Conservation (phyloP, 2,888 invertebrate species). For the Sinodicranocentrus sp. region DNA sequence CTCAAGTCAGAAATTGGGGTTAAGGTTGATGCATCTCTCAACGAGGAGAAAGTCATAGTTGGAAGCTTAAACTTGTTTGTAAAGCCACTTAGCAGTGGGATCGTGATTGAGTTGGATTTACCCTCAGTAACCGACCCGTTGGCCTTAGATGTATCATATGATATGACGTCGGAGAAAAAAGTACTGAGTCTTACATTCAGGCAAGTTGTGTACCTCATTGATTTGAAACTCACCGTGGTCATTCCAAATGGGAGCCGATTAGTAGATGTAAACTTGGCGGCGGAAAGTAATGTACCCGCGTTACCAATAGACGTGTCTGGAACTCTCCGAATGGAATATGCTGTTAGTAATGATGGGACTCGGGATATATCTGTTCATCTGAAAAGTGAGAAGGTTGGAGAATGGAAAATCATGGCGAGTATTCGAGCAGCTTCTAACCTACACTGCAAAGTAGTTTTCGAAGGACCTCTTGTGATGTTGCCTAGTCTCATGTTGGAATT, state of each 20-base stretch:
- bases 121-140: slow-evolving; percentile 69
- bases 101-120: slow-evolving; percentile 65
- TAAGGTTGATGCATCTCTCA: slow-evolving; percentile 56
- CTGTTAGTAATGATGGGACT: slow-evolving; percentile 67
- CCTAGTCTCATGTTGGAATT: slow-evolving; percentile 45
- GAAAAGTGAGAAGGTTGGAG: slow-evolving; percentile 67
- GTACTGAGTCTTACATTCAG: slow-evolving; percentile 57
- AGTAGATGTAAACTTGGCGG: slow-evolving; percentile 70
- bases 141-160: slow-evolving; percentile 64
- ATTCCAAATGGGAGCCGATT: slow-evolving; percentile 65
- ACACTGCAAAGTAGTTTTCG: slow-evolving; percentile 63
- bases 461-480: slow-evolving; percentile 44
- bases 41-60: slow-evolving; percentile 53
- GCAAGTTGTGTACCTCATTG: slow-evolving; percentile 70
- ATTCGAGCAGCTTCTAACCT: slow-evolving; percentile 66
- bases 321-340: slow-evolving; percentile 69
- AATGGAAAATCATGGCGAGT: slow-evolving; percentile 72
- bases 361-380: slow-evolving; percentile 65
- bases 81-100: slow-evolving; percentile 57
- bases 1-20: slow-evolving; percentile 55
- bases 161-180: slow-evolving; percentile 61
- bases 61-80: slow-evolving; percentile 48
- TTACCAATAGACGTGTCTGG: slow-evolving; percentile 71
- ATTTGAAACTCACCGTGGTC: slow-evolving; percentile 61
- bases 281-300: slow-evolving; percentile 72